Percentiles rank a stretch among this genome's conserved stretches.
Conservation (phyloP, 1,140 invertebrate species). For the Battus philenor region DNA sequence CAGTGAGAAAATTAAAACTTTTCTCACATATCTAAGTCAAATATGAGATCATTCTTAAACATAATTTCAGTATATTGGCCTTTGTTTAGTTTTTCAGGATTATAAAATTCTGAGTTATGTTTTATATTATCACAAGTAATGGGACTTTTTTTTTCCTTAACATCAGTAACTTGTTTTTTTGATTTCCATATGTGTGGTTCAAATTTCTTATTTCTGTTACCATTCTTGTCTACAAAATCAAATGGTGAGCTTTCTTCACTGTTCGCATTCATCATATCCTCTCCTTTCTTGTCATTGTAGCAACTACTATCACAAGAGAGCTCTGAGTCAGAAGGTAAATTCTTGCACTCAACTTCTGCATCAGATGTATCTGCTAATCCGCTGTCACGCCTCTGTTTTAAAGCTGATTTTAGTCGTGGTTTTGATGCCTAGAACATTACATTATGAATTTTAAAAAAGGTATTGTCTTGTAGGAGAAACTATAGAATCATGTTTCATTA, state of each 20-base stretch:
- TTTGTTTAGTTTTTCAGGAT: conserved; percentile 65
- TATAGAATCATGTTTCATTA: too few species aligned
- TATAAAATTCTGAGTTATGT: conserved; percentile 59
- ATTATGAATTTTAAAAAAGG: too few species aligned
- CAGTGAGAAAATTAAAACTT: conserved; percentile 25
- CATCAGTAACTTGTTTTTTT: conserved; percentile 18
- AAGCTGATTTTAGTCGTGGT: conserved; percentile 47
- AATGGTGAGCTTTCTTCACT: conserved; percentile 22
- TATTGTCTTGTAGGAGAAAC: too few species aligned
- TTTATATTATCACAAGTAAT: conserved; percentile 54
- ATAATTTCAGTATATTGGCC: conserved; percentile 69
- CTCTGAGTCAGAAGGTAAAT: conserved; percentile 29
- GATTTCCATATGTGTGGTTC: conserved; percentile 40
- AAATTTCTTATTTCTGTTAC: conserved; percentile 21
- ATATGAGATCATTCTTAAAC: conserved; percentile 76
- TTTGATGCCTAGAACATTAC: conserved; percentile 42
- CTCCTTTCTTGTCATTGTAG: conserved; percentile 30
- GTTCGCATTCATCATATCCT: conserved; percentile 22
- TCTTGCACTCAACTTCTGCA: conserved; percentile 59
- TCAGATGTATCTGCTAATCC: conserved; percentile 68
- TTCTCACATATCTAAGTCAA: conserved; percentile 74
- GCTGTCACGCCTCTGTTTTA: conserved; percentile 64
- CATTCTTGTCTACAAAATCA: conserved; percentile 37
- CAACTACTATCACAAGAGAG: conserved; percentile 24
- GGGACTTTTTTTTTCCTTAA: conserved; percentile 24